Evolutionary conservation across 2,113 vertebrate genomes (phyloP).

Genomic region (Cromileptes altivelis): DNA sequence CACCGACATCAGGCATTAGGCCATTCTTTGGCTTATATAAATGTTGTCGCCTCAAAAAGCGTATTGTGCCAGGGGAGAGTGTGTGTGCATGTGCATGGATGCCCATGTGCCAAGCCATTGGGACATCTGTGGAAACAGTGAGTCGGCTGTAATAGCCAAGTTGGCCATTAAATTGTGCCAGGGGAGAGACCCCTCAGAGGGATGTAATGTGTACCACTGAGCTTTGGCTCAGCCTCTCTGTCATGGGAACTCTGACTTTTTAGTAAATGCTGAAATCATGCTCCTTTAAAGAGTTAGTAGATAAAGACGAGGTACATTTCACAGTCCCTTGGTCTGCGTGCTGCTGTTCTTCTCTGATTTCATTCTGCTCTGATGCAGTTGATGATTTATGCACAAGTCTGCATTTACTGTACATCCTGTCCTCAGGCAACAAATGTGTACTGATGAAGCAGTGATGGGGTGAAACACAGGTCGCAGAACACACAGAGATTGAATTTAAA

Average conservation of each 20-base stretch:
- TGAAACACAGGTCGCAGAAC: neutral
- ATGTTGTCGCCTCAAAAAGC: conserved; percentile 23
- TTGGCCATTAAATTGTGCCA: conserved; percentile 71
- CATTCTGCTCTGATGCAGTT: neutral
- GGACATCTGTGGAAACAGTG: conserved; percentile 75
- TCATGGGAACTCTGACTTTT: conserved; percentile 28
- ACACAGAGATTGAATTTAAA: neutral
- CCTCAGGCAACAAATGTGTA: conserved; percentile 29
- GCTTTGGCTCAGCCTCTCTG: conserved; percentile 48
- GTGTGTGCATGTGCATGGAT: conserved; percentile 65
- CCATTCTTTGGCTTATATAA: conserved; percentile 40
- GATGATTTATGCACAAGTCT: conserved; percentile 7
- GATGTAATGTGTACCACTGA: conserved; percentile 72
- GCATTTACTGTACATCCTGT: conserved; percentile 11
- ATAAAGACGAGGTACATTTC: neutral
- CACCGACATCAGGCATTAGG: conserved; percentile 17
- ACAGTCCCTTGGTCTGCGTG: neutral
- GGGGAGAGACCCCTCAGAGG: conserved; percentile 63
- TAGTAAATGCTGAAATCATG: conserved; percentile 29
- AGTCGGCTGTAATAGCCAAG: conserved; percentile 64
- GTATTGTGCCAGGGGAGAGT: conserved; percentile 32
- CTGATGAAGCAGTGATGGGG: conserved; percentile 13
- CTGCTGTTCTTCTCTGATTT: conserved; percentile 7
- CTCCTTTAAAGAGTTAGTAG: conserved; percentile 9
- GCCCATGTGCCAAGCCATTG: conserved; percentile 52